Evolutionary conservation across 1,140 invertebrate species (phyloP).

Genomic region (Bombus polaris): DNA sequence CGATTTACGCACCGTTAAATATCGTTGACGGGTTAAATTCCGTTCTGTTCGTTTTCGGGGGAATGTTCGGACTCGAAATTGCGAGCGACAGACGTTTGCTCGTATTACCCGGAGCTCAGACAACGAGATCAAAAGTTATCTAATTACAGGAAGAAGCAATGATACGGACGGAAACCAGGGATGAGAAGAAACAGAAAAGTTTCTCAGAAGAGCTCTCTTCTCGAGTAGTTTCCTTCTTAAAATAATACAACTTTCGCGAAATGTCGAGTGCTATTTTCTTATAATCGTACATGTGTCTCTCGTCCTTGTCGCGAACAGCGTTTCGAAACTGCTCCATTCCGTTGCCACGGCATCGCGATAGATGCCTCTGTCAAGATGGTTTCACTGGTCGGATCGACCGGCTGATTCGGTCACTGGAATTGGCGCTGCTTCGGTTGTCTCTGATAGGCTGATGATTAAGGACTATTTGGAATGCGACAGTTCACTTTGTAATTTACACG

Average conservation of each 20-base stretch:
- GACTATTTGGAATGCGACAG: neutral
- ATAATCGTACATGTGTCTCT: slow-evolving; percentile 21
- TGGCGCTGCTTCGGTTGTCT: neutral
- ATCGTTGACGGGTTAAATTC: too few relatives aligned
- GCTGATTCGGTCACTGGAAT: neutral
- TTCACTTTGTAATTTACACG: slow-evolving; percentile 36
- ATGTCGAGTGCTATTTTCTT: slow-evolving; percentile 33
- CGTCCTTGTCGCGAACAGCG: neutral
- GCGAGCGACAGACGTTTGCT: slow-evolving; percentile 26
- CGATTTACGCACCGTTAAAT: neutral
- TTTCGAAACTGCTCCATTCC: neutral
- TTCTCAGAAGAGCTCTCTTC: neutral
- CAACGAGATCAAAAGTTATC: slow-evolving; percentile 38
- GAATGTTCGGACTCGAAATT: neutral
- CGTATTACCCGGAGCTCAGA: slow-evolving; percentile 7
- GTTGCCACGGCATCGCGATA: neutral
- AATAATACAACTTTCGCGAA: slow-evolving; percentile 36
- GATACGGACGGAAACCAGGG: neutral
- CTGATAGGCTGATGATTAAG: slow-evolving; percentile 18
- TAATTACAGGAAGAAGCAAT: slow-evolving; percentile 27
- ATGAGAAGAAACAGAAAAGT: slow-evolving; percentile 24
- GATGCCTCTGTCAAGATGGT: neutral
- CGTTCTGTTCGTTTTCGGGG: too few relatives aligned
- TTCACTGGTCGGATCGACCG: neutral
- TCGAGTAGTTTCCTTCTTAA: slow-evolving; percentile 38